These are phyloP conservation scores for Phocoena sinus DNA, from an alignment of 2,113 vertebrate genomes.

Conservation along the genomic window DNA sequence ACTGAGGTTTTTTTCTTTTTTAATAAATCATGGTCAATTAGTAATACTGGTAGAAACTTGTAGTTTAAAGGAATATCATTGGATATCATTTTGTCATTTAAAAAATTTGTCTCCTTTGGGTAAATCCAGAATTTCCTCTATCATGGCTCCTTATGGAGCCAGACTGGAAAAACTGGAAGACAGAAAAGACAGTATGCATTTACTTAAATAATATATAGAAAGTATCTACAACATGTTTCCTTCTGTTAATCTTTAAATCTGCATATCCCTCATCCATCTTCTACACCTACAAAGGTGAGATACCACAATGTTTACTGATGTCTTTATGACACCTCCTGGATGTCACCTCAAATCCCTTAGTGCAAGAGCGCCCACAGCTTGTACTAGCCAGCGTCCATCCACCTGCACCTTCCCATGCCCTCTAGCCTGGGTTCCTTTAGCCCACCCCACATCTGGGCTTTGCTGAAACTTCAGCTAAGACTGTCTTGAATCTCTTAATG, in stretches of 20 bases:
- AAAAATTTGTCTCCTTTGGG: neutral
- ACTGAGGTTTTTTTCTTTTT: neutral
- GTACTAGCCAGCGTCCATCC: too few relatives aligned
- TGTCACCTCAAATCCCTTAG: neutral
- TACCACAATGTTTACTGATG: neutral
- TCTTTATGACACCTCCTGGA: neutral
- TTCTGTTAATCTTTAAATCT: neutral
- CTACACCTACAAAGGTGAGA: neutral
- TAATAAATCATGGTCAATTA: neutral
- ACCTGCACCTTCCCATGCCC: neutral
- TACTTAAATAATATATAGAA: neutral
- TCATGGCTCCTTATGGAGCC: neutral
- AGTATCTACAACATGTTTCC: neutral
- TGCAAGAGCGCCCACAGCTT: fast-evolving
- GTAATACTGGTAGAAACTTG: neutral
- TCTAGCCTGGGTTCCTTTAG: neutral
- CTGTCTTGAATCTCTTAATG: neutral
- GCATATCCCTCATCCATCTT: neutral
- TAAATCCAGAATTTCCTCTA: conserved; percentile 10
- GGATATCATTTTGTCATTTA: neutral
- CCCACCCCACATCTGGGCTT: neutral
- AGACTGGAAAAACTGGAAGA: neutral
- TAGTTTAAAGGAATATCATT: neutral
- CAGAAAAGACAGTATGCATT: neutral
- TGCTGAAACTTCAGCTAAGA: neutral